Evolutionary conservation across 2,797 vertebrate genomes (phyloP).

Genomic region (Trachops cirrhosus): DNA sequence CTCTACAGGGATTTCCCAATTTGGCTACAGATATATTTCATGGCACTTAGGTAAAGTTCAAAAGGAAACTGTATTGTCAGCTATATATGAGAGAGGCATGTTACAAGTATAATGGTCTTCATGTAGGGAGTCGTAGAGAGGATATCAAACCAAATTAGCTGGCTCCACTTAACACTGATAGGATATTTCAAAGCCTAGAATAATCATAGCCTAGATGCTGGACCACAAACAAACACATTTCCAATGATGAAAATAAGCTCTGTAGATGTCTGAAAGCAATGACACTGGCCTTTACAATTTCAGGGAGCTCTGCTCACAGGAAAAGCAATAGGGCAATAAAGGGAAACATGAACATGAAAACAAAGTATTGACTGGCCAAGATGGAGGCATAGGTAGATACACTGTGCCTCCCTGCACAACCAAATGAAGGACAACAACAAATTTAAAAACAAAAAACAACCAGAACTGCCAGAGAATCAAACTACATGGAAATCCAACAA

Average conservation of each 20-base stretch:
- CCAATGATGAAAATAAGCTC: constrained; percentile 36
- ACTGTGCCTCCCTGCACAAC: no score
- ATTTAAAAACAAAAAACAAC: no score
- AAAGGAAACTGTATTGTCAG: neutral
- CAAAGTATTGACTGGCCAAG: no score
- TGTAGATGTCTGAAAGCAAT: neutral
- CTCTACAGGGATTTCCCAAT: neutral
- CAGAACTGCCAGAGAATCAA: no score
- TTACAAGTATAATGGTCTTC: constrained; percentile 3
- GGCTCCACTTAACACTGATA: neutral
- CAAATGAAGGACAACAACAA: no score
- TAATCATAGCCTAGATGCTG: constrained; percentile 57
- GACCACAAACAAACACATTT: constrained; percentile 60
- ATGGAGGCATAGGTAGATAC: no score
- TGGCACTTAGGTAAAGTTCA: neutral
- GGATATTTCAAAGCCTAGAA: constrained; percentile 64
- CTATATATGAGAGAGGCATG: neutral
- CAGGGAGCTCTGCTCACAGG: constrained; percentile 39
- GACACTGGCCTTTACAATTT: constrained; percentile 58
- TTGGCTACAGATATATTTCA: neutral
- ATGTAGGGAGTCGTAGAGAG: neutral
- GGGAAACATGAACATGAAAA: constrained; percentile 72
- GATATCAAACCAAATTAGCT: neutral
- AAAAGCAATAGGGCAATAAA: constrained; percentile 62
- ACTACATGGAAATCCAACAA: no score